Percentiles rank a stretch among this genome's conserved stretches.
phyloP scores from a whole-genome alignment of 2,797 vertebrate genomes.

The Tarsius wallacei region DNA sequence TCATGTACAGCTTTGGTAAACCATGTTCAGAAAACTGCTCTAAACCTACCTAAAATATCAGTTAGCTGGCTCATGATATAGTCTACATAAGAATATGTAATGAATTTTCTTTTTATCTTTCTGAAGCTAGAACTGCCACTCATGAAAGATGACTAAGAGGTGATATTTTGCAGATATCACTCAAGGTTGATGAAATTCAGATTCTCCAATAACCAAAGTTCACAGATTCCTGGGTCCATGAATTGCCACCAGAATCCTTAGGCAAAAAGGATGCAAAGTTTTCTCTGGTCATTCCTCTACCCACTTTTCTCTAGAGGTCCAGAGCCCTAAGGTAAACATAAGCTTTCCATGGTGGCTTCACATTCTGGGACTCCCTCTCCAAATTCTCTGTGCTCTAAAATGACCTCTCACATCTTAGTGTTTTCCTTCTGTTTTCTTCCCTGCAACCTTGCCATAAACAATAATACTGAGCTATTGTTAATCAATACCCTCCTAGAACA shows the following conservation, averaged over 20 bases:
- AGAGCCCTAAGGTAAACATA: not conserved
- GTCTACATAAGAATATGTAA: not conserved
- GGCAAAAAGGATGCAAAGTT: not conserved
- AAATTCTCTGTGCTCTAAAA: not conserved
- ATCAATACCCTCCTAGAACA: constrained; percentile 2
- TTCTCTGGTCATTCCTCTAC: not conserved
- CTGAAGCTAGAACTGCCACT: not conserved
- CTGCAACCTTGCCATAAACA: not conserved
- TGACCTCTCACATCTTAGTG: not conserved
- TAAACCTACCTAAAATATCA: not conserved
- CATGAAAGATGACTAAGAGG: not conserved
- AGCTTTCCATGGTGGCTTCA: too few species aligned
- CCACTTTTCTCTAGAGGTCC: not conserved
- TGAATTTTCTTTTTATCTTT: not conserved
- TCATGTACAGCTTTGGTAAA: not conserved
- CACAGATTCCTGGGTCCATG: not conserved
- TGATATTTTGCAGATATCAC: not conserved
- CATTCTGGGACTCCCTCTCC: not conserved
- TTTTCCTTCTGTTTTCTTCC: not conserved
- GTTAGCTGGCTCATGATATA: not conserved
- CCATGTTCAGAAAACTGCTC: not conserved
- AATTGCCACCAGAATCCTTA: not conserved
- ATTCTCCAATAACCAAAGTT: not conserved
- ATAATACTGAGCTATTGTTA: not conserved
- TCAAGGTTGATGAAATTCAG: constrained; percentile 27